These are phyloP conservation scores for Portevinia maculata DNA, from an alignment of 2,888 invertebrate species.

Conservation along the genomic window DNA sequence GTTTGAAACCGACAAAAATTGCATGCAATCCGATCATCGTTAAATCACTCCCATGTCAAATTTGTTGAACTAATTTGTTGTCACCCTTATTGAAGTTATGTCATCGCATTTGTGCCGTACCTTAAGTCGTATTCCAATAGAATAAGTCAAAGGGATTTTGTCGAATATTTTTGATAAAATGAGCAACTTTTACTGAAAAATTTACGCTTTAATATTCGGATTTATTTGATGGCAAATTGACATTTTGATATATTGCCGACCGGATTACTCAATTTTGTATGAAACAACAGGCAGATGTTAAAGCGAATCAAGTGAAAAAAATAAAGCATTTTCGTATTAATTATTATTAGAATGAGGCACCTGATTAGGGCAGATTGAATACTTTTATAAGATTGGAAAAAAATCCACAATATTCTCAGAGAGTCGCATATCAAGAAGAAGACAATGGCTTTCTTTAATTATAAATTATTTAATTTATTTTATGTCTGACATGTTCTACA, in stretches of 20 bases:
- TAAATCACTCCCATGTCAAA: constrained; percentile 72
- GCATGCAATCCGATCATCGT: constrained; percentile 70
- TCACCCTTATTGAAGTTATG: constrained; percentile 32
- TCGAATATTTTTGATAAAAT: constrained; percentile 50
- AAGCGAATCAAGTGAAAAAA: neutral
- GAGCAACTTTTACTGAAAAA: constrained; percentile 43
- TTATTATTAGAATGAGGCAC: neutral
- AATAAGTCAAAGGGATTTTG: constrained; percentile 27
- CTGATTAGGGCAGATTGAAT: too few species aligned
- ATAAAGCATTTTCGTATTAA: neutral
- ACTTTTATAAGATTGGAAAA: too few species aligned
- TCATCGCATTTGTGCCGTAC: neutral
- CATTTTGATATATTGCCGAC: constrained; percentile 47
- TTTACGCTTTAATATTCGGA: constrained; percentile 3
- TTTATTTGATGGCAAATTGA: constrained; percentile 28
- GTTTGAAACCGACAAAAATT: too few species aligned
- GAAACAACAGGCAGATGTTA: constrained; percentile 46
- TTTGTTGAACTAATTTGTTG: constrained; percentile 63
- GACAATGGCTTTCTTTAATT: too few species aligned
- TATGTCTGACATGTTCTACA: too few species aligned
- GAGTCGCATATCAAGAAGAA: too few species aligned
- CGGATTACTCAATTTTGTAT: constrained; percentile 24
- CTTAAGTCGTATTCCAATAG: constrained; percentile 22
- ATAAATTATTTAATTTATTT: too few species aligned
- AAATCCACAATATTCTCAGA: too few species aligned